Evolutionary conservation across 2,888 invertebrate genomes (phyloP).

Genomic region (Heliconius erato): DNA sequence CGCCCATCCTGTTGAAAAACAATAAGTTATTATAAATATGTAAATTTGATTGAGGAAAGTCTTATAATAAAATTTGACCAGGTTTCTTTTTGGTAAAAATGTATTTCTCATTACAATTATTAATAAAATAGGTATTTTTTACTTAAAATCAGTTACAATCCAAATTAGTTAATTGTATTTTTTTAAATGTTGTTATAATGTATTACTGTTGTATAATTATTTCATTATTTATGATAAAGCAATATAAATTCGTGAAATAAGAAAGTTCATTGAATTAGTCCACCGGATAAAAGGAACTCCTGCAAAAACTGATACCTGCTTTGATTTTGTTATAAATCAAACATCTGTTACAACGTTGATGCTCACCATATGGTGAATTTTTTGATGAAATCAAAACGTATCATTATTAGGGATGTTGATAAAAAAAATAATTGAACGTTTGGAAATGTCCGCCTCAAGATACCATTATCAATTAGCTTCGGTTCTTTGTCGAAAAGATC

Average conservation of each 20-base stretch:
- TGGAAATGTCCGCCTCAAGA: constrained; percentile 80
- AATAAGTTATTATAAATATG: constrained; percentile 47
- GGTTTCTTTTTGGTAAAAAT: neutral
- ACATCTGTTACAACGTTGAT: constrained; percentile 60
- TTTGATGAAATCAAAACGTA: constrained; percentile 81
- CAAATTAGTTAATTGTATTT: neutral
- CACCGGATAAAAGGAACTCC: neutral
- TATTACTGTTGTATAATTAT: neutral
- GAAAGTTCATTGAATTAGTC: too few relatives aligned
- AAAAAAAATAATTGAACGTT: constrained; percentile 77
- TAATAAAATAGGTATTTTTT: neutral
- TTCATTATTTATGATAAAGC: too few relatives aligned
- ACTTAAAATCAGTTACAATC: neutral
- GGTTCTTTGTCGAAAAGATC: constrained; percentile 77
- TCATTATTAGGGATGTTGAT: constrained; percentile 79
- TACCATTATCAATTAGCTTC: constrained; percentile 82
- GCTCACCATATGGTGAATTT: constrained; percentile 77
- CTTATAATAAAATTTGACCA: neutral
- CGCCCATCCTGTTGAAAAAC: constrained; percentile 78
- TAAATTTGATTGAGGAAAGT: neutral
- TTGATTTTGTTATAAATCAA: constrained; percentile 36
- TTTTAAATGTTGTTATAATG: neutral
- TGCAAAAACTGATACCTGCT: constrained; percentile 38
- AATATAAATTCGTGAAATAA: too few relatives aligned
- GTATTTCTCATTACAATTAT: neutral